These are phyloP conservation scores for Zaprionus camerounensis DNA, from an alignment of 1,140 invertebrate species.

Conservation along the genomic window DNA sequence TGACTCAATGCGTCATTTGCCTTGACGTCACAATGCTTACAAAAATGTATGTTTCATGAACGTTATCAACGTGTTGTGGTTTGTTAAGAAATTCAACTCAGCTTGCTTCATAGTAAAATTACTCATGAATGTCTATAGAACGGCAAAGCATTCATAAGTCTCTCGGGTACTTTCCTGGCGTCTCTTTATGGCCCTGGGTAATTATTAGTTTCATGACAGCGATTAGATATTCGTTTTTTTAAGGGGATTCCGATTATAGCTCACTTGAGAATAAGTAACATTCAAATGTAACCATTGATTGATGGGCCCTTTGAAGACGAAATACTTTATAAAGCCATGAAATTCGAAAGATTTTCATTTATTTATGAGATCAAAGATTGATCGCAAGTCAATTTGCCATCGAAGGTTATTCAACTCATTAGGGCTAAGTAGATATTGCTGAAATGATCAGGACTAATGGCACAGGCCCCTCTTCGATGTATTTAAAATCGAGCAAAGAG, in stretches of 20 bases:
- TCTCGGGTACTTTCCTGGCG: constrained; percentile 18
- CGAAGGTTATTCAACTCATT: constrained; percentile 10
- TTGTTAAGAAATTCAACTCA: background rate
- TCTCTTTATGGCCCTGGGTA: constrained; percentile 1
- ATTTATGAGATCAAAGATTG: constrained; percentile 19
- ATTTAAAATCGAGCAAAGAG: constrained; percentile 55
- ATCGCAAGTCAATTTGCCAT: background rate
- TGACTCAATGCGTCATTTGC: constrained; percentile 49
- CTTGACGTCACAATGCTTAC: constrained; percentile 36
- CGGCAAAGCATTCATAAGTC: background rate
- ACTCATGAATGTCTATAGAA: constrained; percentile 25
- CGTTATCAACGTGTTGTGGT: constrained; percentile 11
- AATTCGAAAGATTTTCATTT: background rate
- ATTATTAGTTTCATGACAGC: constrained; percentile 16
- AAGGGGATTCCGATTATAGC: background rate
- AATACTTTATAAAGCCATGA: background rate
- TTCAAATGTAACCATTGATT: constrained; percentile 3
- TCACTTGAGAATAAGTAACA: constrained; percentile 7
- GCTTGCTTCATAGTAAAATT: constrained; percentile 28
- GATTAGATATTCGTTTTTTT: constrained; percentile 30
- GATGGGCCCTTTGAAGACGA: background rate
- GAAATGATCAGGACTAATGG: constrained; percentile 1
- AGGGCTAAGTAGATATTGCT: constrained; percentile 2
- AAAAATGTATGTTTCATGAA: constrained; percentile 8
- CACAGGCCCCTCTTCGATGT: constrained; percentile 13